A percentile compares a stretch with the other conserved stretches of the same genome.
Conservation (phyloP, 2,888 invertebrate species). For the Apantesis nais region DNA sequence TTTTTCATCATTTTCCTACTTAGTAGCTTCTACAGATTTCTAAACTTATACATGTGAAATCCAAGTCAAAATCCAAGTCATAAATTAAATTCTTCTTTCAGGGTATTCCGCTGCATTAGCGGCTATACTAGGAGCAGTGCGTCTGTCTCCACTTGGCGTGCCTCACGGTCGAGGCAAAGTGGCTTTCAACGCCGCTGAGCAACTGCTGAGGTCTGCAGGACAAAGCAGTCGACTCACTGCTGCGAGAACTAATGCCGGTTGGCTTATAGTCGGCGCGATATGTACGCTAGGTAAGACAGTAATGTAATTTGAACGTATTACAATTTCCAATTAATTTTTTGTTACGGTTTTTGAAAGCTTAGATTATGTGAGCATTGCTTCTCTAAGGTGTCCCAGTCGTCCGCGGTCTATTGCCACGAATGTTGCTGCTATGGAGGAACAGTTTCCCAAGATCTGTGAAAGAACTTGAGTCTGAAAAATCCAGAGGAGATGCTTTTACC, state of each 20-base stretch:
- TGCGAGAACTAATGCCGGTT: slow-evolving; percentile 98
- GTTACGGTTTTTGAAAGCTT: neutral
- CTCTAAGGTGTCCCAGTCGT: slow-evolving; percentile 94
- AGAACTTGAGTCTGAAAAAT: slow-evolving; percentile 98
- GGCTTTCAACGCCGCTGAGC: slow-evolving; percentile 98
- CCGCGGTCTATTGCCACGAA: slow-evolving; percentile 95
- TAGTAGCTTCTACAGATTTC: too few relatives aligned
- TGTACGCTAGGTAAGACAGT: slow-evolving; percentile 92
- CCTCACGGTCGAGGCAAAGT: slow-evolving; percentile 99
- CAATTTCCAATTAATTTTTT: neutral
- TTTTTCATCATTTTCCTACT: too few relatives aligned
- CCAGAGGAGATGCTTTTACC: slow-evolving; percentile 98
- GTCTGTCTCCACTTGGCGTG: slow-evolving; percentile 95
- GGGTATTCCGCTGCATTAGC: slow-evolving; percentile 98
- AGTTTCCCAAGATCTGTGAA: slow-evolving; percentile 98
- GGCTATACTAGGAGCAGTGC: slow-evolving; percentile 96
- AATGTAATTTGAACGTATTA: neutral
- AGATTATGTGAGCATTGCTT: neutral
- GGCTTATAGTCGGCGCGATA: slow-evolving; percentile 98
- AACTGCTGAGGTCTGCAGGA: slow-evolving; percentile 96
- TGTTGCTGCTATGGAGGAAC: slow-evolving; percentile 98
- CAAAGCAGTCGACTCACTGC: slow-evolving; percentile 98
- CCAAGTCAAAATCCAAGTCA: too few relatives aligned
- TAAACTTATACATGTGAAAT: too few relatives aligned
- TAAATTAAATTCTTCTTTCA: slow-evolving; percentile 32